Base-by-base conservation (phyloP, 1,140 invertebrate species). In the Drosophila simulans region DNA sequence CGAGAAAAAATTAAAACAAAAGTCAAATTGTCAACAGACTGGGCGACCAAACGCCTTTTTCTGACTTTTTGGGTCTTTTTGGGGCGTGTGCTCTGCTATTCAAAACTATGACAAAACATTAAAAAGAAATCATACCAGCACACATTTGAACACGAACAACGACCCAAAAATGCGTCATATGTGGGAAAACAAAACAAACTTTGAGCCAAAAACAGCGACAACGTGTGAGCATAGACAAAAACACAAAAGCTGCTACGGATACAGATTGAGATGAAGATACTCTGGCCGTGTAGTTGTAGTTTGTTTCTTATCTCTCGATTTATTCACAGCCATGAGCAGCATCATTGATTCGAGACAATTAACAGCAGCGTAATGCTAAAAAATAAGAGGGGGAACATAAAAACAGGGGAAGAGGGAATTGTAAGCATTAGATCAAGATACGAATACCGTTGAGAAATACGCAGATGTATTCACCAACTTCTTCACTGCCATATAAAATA, bases 261-360 rank as follows among this genome's bases (percentile, higher is more conserved):
- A 63, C 58, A 69, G 55, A 40, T 62, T 54, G 31, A 52, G 31
- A 20, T 43, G 10, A 10, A 53, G 52, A 57, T 52, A 65, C 45
- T 55, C 20, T 43, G 34, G 17, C 27, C 17, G 7, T 22, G n/a
- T 34, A 31, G 52, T 31, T 45, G 25, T 59, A 20, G 20, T 13
- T 45, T 45, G 27, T 39, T 60, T 11, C 37, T 34, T 46, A 48
- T 55, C 42, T 39, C n/a, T 35, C 22, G 27, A 22, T 27, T 46
- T 56, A 45, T 20, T 27, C 59, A 31, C 25, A 35, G 17, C 15
- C 34, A 25, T 34, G 46, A 25, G 45, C 39, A 54, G 49, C 68
- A 42, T 75, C 71, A 66, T 75, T 66, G 71, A 75, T 75, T 53
- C 59, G 17, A 75, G 48, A 75, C 59, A 75, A 75, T 75, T 52